These are phyloP conservation scores for Clanis bilineata DNA, from an alignment of 2,888 invertebrate species.

Conservation along the genomic window DNA sequence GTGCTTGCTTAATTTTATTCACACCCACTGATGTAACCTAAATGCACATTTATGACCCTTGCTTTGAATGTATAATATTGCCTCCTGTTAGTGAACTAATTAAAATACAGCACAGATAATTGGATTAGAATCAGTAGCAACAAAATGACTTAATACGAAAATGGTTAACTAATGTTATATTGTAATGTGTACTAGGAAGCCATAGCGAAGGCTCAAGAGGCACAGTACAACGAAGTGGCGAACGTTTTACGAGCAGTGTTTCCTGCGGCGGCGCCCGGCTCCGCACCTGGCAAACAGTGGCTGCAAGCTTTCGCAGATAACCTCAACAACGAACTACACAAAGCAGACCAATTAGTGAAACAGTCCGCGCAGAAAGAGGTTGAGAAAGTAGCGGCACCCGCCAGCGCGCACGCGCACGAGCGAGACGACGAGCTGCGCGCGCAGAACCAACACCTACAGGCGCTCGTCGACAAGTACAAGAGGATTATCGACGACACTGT, in stretches of 20 bases:
- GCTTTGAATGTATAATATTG: not conserved
- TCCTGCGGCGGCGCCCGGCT: slow-evolving; percentile 48
- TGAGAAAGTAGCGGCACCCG: slow-evolving; percentile 3
- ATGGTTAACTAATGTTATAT: slow-evolving; percentile 4
- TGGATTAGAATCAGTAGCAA: not conserved
- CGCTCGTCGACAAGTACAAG: slow-evolving; percentile 86
- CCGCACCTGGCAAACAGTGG: slow-evolving; percentile 47
- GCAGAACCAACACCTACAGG: slow-evolving; percentile 85
- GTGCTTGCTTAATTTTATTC: slow-evolving; percentile 7
- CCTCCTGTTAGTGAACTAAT: not conserved
- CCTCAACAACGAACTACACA: slow-evolving; percentile 48
- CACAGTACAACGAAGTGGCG: slow-evolving; percentile 83
- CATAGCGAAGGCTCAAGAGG: slow-evolving; percentile 78
- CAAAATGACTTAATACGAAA: not conserved
- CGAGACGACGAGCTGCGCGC: slow-evolving; percentile 75
- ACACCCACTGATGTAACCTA: not conserved
- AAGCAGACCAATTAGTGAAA: slow-evolving; percentile 32
- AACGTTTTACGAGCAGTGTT: slow-evolving; percentile 56
- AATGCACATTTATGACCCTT: not conserved
- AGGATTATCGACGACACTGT: slow-evolving; percentile 90
- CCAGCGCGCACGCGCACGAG: slow-evolving; percentile 33
- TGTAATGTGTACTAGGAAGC: slow-evolving; percentile 52
- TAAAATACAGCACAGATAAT: too few relatives aligned
- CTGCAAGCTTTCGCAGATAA: slow-evolving; percentile 60
- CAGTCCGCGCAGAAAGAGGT: slow-evolving; percentile 22